These are phyloP conservation scores for Leptatherina wallacei DNA, from an alignment of 2,797 vertebrate species.

Conservation along the genomic window DNA sequence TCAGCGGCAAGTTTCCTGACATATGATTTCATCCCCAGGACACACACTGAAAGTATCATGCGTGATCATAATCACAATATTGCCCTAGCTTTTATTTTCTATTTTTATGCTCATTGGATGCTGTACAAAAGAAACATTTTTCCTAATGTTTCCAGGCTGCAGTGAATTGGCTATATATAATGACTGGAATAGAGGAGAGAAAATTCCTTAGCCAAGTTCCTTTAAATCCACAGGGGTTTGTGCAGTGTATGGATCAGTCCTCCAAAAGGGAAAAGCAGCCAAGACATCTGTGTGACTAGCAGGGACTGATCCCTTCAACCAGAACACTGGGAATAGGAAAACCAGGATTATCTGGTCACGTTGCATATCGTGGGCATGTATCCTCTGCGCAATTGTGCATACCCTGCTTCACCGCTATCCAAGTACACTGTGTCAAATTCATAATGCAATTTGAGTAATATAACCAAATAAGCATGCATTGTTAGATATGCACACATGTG, in stretches of 20 bases:
- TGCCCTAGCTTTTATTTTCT: slow-evolving; percentile 66
- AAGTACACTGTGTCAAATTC: slow-evolving; percentile 50
- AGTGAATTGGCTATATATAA: slow-evolving; percentile 69
- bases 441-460: slow-evolving; percentile 58
- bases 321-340: slow-evolving; percentile 64
- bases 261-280: slow-evolving; percentile 77
- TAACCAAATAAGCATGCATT: slow-evolving; percentile 54
- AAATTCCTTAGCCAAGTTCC: slow-evolving; percentile 76
- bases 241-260: slow-evolving; percentile 70
- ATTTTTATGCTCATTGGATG: slow-evolving; percentile 71
- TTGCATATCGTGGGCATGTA: slow-evolving; percentile 56
- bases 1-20: slow-evolving; percentile 48
- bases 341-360: slow-evolving; percentile 70
- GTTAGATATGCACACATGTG: slow-evolving; percentile 19
- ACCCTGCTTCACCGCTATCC: slow-evolving; percentile 25
- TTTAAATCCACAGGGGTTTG: slow-evolving; percentile 75
- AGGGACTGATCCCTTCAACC: slow-evolving; percentile 65
- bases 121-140: slow-evolving; percentile 68
- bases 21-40: slow-evolving; percentile 59
- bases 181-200: slow-evolving; percentile 74
- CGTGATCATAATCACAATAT: slow-evolving; percentile 57
- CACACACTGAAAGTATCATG: slow-evolving; percentile 41
- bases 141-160: slow-evolving; percentile 71
- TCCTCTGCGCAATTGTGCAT: slow-evolving; percentile 39
- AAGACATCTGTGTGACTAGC: slow-evolving; percentile 84